Evolutionary conservation across 1,140 invertebrate genomes (phyloP).

Genomic region (Heliothis virescens): DNA sequence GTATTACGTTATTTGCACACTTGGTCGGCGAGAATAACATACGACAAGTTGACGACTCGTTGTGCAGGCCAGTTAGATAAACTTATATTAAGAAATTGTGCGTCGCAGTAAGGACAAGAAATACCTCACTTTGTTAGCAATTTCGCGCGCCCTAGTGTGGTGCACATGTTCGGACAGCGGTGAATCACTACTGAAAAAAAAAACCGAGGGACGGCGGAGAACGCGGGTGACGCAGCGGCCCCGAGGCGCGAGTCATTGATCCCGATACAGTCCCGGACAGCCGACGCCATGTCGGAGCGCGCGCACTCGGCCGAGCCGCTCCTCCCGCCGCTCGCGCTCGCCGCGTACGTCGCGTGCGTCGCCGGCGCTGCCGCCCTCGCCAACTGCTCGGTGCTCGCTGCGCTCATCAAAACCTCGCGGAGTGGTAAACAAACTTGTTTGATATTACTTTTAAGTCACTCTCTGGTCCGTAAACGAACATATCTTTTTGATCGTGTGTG

Average conservation of each 20-base stretch:
- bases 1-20: conserved; percentile 48
- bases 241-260: conserved; percentile 76
- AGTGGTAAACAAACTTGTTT: conserved; percentile 68
- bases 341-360: conserved; percentile 69
- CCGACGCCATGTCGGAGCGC: conserved; percentile 75
- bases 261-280: conserved; percentile 75
- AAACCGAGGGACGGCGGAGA: conserved; percentile 76
- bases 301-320: conserved; percentile 63
- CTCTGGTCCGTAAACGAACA: not conserved
- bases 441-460: not conserved
- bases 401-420: conserved; percentile 70
- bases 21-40: conserved; percentile 14
- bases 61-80: conserved; percentile 8
- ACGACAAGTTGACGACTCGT: conserved; percentile 1
- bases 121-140: conserved; percentile 37
- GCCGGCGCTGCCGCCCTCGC: conserved; percentile 75
- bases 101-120: conserved; percentile 19
- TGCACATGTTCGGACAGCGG: conserved; percentile 72
- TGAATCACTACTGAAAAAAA: conserved; percentile 81
- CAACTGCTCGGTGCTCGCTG: conserved; percentile 74
- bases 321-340: conserved; percentile 72
- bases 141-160: conserved; percentile 60
- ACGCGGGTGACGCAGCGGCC: conserved; percentile 76
- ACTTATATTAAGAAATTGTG: conserved; percentile 33
- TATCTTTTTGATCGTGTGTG: not conserved